Evolutionary conservation across 1,140 invertebrate species (phyloP), one percentile per base, ranked within the genome.

Genomic region (Leucophenga varia): DNA sequence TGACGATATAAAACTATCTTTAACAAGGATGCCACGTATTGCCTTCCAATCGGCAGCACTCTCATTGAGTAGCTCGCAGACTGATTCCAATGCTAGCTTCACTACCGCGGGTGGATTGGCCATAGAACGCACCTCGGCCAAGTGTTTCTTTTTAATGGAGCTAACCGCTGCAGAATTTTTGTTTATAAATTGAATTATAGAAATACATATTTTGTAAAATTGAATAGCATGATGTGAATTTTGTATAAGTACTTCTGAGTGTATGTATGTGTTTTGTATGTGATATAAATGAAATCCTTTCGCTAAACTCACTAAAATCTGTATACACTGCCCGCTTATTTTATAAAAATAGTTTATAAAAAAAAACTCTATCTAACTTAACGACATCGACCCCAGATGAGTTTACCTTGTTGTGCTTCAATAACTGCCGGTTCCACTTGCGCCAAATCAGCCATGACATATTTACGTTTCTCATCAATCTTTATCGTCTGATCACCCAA

Each of bases 371-470:
- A n/a, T n/a, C n/a, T n/a, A n/a, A n/a, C 16, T 41, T 36, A 41
- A 6, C 35, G 25, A 17, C 4, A 19, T 47, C 47, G 9, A 36
- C 37, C 41, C 55, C 63, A 56, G 51, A 49, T 21, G 18, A 65
- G 76, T 79, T 76, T 82, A 96, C 93, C 93, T 81, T 90, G 90
- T 81, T 98, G 94, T 20, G 97, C 96, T 61, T 99, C 97, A 54
- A 95, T 90, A 47, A 99, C 97, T 64, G 97, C 97, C 1, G 97
- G 97, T 79, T 99, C 96, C 8, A 99, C 94, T 76, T 95, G 86
- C 6, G 89, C 91, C 49, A 99, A 81, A 77, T 99, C 96, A 10
- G 87, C 89, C 87, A 93, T 95, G 1, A 99, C 97, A 74, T 89
- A 87, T 50, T 88, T 84, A 49, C 92, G 85, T 76, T 98, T 99